Base-by-base conservation (phyloP, 2,888 invertebrate species). In the Epirrita christyi region DNA sequence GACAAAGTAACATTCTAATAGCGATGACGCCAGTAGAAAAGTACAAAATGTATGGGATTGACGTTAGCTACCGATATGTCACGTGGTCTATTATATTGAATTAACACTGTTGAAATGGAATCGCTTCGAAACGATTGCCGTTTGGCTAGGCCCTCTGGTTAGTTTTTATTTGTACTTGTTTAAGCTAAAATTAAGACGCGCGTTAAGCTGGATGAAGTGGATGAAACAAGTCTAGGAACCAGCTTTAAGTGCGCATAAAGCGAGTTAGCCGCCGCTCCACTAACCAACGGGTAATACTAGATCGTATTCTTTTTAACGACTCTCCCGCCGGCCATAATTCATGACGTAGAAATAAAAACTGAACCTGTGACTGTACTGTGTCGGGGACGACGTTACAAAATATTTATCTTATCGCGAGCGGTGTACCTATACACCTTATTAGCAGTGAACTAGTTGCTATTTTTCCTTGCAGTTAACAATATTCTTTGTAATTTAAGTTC, bases 201-300 rank as follows among this genome's bases (percentile, higher is more conserved):
- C 81, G 80, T 84, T 83, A 85, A n/a, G n/a, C n/a, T 79, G 76
- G 67, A 83, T 53, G 42, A n/a, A 53, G 83, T 82, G 81, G 80
- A 83, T 83, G 78, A 79, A 83, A 85, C 81, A 83, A 86, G 83
- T 83, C 80, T 78, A 78, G 81, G 77, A 85, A 81, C 75, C 78
- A 76, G 82, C 80, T 84, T 88, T 86, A 88, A 88, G 83, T 81
- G 85, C 83, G 81, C 86, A 86, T 89, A 88, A 89, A 89, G 78
- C 76, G 83, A 80, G 83, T 84, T 83, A 84, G 76, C 77, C 79
- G 73, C 71, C 76, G 77, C 78, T 73, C 73, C 71, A 77, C 84
- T 75, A 79, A 75, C 82, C 78, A 72, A 68, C 79, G 76, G 64
- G 81, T 85, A 84, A 83, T 85, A 81, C 81, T 76, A 80, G 84